Conservation (phyloP, 2,797 vertebrate species). For the Lepilemur ruficaudatus region DNA sequence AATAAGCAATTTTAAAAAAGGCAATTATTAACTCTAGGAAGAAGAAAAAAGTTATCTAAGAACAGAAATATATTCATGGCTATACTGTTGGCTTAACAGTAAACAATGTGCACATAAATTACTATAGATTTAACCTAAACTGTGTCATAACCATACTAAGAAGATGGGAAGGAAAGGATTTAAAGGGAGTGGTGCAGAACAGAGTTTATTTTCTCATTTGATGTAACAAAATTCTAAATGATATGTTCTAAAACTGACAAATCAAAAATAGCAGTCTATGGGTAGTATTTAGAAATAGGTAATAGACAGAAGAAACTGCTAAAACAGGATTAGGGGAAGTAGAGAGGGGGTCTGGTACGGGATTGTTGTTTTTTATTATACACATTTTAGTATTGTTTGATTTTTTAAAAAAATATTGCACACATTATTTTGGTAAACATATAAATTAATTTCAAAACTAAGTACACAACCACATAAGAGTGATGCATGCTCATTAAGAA, state of each 20-base stretch:
- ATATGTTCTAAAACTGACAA: background rate
- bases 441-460: background rate
- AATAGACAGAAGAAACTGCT: background rate
- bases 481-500: background rate
- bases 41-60: background rate
- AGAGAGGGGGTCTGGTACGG: background rate
- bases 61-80: conserved; percentile 4
- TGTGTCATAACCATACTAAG: background rate
- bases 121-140: background rate
- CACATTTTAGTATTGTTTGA: background rate
- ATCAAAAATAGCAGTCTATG: background rate
- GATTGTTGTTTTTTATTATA: background rate
- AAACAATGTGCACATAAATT: background rate
- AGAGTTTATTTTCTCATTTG: background rate
- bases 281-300: background rate
- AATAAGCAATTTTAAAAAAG: background rate
- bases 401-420: background rate
- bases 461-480: background rate
- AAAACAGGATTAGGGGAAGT: background rate
- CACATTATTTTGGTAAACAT: background rate
- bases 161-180: background rate
- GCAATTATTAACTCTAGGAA: background rate
- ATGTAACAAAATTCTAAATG: background rate
- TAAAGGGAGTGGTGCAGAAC: background rate
- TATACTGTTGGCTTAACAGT: background rate